Conservation (phyloP, 2,797 vertebrate species). For the Argentina silus region DNA sequence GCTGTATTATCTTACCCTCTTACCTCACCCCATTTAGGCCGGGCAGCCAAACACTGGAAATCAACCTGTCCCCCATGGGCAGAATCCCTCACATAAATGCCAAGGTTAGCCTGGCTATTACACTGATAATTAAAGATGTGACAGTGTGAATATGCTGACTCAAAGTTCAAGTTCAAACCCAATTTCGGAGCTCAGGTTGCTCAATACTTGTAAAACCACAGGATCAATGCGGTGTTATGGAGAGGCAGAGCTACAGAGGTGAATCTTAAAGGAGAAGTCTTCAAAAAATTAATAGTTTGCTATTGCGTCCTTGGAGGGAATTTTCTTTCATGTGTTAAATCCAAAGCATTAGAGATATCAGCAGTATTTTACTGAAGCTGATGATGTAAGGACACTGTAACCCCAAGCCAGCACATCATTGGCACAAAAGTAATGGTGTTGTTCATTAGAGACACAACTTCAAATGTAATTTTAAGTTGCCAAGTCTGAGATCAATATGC, state of each 20-base stretch:
- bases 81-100: conserved; percentile 27
- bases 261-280: conserved; percentile 5
- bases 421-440: neutral
- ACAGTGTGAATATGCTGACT: conserved; percentile 40
- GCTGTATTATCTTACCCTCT: conserved; percentile 30
- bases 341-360: neutral
- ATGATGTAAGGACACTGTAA: neutral
- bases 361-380: neutral
- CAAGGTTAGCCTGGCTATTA: conserved; percentile 20
- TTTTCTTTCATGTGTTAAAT: conserved; percentile 11
- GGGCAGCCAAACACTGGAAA: conserved; percentile 36
- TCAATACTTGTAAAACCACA: conserved; percentile 27
- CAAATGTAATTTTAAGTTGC: neutral
- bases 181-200: conserved; percentile 23
- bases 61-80: conserved; percentile 37
- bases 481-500: no score
- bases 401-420: neutral
- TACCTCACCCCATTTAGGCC: conserved; percentile 19
- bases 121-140: conserved; percentile 35
- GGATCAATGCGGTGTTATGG: conserved; percentile 20
- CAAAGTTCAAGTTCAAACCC: conserved; percentile 26
- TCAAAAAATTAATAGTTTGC: conserved; percentile 1
- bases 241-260: conserved; percentile 4
- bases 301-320: neutral
- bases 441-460: neutral